phyloP scores from a whole-genome alignment of 2,113 vertebrate species.

The Ophthalmolycus amberensis region DNA sequence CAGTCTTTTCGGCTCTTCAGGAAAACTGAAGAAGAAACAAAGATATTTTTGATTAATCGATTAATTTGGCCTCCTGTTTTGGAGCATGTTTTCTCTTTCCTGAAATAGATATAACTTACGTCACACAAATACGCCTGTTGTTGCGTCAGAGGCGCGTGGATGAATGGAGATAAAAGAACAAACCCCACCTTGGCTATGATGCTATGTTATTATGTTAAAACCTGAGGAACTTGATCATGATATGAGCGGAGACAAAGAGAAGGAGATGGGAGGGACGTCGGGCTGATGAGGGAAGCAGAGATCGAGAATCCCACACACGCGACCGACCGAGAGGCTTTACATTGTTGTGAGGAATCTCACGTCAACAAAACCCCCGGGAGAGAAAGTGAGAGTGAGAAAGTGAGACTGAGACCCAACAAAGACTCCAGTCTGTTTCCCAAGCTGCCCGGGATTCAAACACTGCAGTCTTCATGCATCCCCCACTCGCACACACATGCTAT shows the following conservation, averaged over 20 bases:
- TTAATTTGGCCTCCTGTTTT: not conserved
- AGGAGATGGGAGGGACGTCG: no score
- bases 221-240: constrained; percentile 60
- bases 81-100: not conserved
- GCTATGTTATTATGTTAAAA: not conserved
- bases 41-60: no score
- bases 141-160: rapidly evolving
- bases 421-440: constrained; percentile 65
- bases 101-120: not conserved
- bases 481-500: constrained; percentile 27
- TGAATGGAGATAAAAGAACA: not conserved
- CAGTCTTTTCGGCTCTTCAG: no score
- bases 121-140: not conserved
- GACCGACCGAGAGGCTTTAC: constrained; percentile 50
- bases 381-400: constrained; percentile 11
- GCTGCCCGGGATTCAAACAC: constrained; percentile 52
- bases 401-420: constrained; percentile 70
- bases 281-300: not conserved
- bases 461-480: constrained; percentile 38
- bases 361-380: constrained; percentile 64
- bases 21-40: no score
- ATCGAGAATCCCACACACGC: not conserved
- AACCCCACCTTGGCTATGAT: not conserved
- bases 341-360: constrained; percentile 74
- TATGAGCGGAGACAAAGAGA: not conserved